Base-by-base conservation (phyloP, 1,140 invertebrate species). In the Bombus superbus region DNA sequence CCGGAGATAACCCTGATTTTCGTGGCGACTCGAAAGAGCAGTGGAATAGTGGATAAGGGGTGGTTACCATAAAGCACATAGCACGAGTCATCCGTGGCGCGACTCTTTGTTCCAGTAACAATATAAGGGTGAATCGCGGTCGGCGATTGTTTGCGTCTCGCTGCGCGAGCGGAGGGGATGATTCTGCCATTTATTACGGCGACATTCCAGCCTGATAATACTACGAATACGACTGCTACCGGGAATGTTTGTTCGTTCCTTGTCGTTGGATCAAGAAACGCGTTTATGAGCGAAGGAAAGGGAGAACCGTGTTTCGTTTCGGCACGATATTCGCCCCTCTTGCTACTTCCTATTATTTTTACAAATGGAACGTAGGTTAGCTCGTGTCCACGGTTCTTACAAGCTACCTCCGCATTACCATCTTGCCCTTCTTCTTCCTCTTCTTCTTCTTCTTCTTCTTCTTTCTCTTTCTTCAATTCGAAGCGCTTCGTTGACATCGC, bases 121-220 rank as follows among this genome's bases (percentile, higher is more conserved):
- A 94, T 94, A 94, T 94, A 94, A 94, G 93, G 93, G 93, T 92
- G 93, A 94, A 94, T 92, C 91, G 92, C 88, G 85, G 84, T 88
- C 83, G 87, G 86, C 88, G 85, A 85, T 91, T 92, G 86, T 91
- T 89, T 89, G 86, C 89, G 89, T 81, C 89, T 78, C 77, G 72
- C 80, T 64, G 72, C 66, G 74, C 62, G 64, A 40, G 75, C 77
- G 88, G 53, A 78, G 89, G 90, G 91, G 91, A 92, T 92, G 93
- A 94, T 92, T 92, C 87, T 89, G 84, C 92, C 93, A 94, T 94
- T 94, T 94, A 94, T 94, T 94, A 94, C 93, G 82, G 77, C 88
- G 89, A 91, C 93, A 94, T 94, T 94, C 94, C 94, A 93, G 89
- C 86, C 91, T 94, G 93, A 94, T 94, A 94, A 94, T 94, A 93